Evolutionary conservation across 2,797 vertebrate genomes (phyloP), one percentile per base, ranked within the genome.

Genomic region (Chiroxiphia lanceolata): DNA sequence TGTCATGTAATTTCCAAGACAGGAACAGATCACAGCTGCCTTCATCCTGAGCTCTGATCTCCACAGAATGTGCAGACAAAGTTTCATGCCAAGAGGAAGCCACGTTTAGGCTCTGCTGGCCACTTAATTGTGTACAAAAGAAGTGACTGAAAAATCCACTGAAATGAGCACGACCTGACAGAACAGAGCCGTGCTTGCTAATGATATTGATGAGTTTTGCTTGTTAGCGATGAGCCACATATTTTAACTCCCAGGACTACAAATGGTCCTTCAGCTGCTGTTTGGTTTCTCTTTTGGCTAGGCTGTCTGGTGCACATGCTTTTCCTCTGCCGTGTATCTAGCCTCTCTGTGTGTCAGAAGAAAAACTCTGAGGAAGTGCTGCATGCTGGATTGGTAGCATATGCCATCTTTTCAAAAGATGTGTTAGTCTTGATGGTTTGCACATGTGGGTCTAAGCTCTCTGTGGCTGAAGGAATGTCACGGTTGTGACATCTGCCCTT

Each of bases 231-330:
- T 81, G 76, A 94, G 65, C 38, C 64, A 83, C 71, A 9, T 59
- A 77, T 71, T 87, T 87, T 69, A 91, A 93, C 65, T 91, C 76
- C 45, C n/a, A 40, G 57, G 75, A 87, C 50, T 75, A 86, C 50
- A 91, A 92, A 89, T 67, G 76, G 50, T 83, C 57, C 72, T 95
- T 93, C 84, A 89, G 61, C 65, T 96, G 69, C 76, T 85, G 34
- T 75, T 83, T 48, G 42, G 45, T 64, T 89, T 87, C 20, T 85
- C 57, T 89, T 89, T 89, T 67, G 91, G 76, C 57, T 91, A 87
- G 60, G 42, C 82, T 95, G 90, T 33, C 53, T 93, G 60, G 42
- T 61, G 61, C 57, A 68, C 56, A 13, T 65, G 65, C 29, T 83
- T 93, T 90, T 69, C 17, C 34, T 81, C 34, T 75, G 57, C 68